These are phyloP conservation scores for Chrysina gloriosa DNA, from an alignment of 2,888 invertebrate genomes.

Conservation along the genomic window DNA sequence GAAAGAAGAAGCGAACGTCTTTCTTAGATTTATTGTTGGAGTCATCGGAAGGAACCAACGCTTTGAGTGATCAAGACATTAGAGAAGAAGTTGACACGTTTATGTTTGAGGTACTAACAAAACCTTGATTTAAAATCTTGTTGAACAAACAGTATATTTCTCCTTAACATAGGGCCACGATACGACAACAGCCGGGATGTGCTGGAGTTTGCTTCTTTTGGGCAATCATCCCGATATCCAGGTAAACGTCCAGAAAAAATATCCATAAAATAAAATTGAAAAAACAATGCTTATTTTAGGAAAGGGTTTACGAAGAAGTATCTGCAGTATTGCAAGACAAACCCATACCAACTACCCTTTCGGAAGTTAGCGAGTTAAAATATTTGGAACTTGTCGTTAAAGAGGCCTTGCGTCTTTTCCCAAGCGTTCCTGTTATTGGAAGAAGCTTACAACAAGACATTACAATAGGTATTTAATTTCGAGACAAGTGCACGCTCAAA, in stretches of 20 bases:
- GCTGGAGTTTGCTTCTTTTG: slow-evolving; percentile 54
- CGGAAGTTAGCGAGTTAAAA: slow-evolving; percentile 55
- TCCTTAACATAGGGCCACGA: slow-evolving; percentile 52
- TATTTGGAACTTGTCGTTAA: slow-evolving; percentile 59
- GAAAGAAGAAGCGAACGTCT: slow-evolving; percentile 27
- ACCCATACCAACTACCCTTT: slow-evolving; percentile 12
- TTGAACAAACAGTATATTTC: neutral
- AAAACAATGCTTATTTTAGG: slow-evolving; percentile 48
- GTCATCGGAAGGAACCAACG: neutral
- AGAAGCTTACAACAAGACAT: slow-evolving; percentile 54
- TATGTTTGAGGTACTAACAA: slow-evolving; percentile 52
- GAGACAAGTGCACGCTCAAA: neutral
- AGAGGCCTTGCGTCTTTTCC: slow-evolving; percentile 57
- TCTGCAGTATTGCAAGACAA: slow-evolving; percentile 51
- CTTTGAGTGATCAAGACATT: slow-evolving; percentile 14
- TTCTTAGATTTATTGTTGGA: slow-evolving; percentile 30
- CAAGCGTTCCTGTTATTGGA: slow-evolving; percentile 56
- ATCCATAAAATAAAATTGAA: neutral
- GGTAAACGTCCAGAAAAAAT: slow-evolving; percentile 1
- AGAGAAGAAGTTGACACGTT: slow-evolving; percentile 35
- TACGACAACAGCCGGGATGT: slow-evolving; percentile 56
- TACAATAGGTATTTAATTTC: slow-evolving; percentile 51
- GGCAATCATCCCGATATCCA: slow-evolving; percentile 44
- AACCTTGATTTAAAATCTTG: neutral
- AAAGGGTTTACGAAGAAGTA: slow-evolving; percentile 58